A percentile compares a stretch with the other conserved stretches of the same genome.
These are phyloP conservation scores for Ectropis grisescens DNA, from an alignment of 1,140 invertebrate species.

Conservation along the genomic window DNA sequence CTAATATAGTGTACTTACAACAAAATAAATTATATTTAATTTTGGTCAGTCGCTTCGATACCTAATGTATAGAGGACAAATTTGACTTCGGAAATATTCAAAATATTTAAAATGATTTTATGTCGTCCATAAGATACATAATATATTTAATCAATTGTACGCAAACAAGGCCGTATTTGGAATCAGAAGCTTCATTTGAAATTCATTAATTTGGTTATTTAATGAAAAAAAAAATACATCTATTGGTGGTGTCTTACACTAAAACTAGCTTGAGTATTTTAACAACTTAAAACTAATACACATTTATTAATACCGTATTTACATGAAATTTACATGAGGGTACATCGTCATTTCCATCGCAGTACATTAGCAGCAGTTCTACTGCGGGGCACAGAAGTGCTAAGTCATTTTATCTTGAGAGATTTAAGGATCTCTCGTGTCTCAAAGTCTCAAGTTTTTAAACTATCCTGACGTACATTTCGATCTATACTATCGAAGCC, in stretches of 20 bases:
- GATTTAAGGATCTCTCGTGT: conserved; percentile 7
- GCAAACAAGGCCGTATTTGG: too few relatives aligned
- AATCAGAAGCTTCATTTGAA: too few relatives aligned
- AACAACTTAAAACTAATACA: conserved; percentile 36
- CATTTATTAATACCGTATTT: conserved; percentile 38
- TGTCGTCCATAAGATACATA: too few relatives aligned
- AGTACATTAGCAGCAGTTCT: background rate
- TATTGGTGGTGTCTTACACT: background rate
- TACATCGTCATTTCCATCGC: conserved; percentile 14
- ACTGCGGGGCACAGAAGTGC: conserved; percentile 1
- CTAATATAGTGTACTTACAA: conserved; percentile 64
- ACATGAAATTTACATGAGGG: conserved; percentile 46
- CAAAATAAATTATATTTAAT: conserved; percentile 21
- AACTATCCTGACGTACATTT: conserved; percentile 45
- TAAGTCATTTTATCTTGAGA: too few relatives aligned
- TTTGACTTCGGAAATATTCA: too few relatives aligned
- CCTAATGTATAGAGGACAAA: too few relatives aligned
- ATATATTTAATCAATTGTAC: too few relatives aligned
- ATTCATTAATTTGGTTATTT: too few relatives aligned
- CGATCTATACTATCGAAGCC: conserved; percentile 45
- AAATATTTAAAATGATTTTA: too few relatives aligned
- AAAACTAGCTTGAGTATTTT: conserved; percentile 41
- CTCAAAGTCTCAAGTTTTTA: conserved; percentile 49
- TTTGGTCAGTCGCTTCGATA: conserved; percentile 2
- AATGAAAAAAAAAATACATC: too few relatives aligned